These are phyloP conservation scores for Desmophyllum pertusum DNA, from an alignment of 92 coral and sea anemone genomes.

Conservation along the genomic window DNA sequence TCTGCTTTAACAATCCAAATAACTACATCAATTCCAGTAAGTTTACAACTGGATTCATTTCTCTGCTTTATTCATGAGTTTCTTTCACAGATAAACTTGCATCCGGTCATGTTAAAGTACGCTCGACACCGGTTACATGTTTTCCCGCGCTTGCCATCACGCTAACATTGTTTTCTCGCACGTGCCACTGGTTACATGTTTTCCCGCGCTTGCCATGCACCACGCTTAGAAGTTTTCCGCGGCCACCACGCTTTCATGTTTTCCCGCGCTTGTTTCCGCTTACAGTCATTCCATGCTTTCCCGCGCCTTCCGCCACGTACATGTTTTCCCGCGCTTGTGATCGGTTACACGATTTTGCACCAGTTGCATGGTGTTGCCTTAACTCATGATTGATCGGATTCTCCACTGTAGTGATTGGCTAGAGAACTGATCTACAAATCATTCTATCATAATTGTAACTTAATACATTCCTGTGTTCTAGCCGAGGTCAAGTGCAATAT, in stretches of 20 bases:
- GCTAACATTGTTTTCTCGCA: neutral
- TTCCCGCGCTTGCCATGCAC: neutral
- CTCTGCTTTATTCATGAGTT: neutral
- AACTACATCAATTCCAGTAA: slow-evolving; percentile 36
- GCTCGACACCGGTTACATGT: neutral
- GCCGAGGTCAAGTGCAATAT: slow-evolving; percentile 55
- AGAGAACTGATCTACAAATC: neutral
- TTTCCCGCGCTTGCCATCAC: neutral
- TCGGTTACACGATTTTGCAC: no score
- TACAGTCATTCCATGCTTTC: no score
- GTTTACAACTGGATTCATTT: neutral
- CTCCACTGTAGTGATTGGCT: no score
- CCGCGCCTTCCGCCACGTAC: no score
- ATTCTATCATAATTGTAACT: neutral
- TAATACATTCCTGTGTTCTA: neutral
- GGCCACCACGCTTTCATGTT: neutral
- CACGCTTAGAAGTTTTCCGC: no score
- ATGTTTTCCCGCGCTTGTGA: no score
- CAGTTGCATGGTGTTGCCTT: no score
- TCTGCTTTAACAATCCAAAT: slow-evolving; percentile 29
- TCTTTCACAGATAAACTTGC: neutral
- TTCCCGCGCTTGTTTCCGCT: neutral
- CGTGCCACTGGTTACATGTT: neutral
- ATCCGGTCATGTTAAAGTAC: neutral
- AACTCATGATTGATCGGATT: no score